Evolutionary conservation across 2,113 vertebrate genomes (phyloP), one percentile per base, ranked within the genome.

Genomic region (Sceloporus tristichus): DNA sequence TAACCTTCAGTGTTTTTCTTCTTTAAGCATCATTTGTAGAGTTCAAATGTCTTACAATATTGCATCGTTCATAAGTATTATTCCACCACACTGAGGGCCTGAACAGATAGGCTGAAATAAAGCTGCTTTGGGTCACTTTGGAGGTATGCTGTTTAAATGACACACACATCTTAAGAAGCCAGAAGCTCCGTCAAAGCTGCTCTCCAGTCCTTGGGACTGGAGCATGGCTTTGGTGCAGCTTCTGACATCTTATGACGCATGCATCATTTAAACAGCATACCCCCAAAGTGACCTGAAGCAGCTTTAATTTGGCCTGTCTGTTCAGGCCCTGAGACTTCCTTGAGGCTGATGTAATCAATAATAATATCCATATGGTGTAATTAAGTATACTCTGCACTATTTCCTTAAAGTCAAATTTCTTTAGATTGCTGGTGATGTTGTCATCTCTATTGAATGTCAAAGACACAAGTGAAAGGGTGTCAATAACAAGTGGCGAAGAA

Each of bases 401-500:
- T 88, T 83, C 59, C 73, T 68, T 77, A 7, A 56, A 66, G 18
- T 6, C 21, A 70, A 7, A 42, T 65, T 77, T 54, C 42, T 76
- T 83, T 77, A 77, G 23, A 53, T 82, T 62, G 56, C 14, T 56
- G 83, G 19, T 70, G 66, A 73, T 54, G 23, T 34, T 66, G 59
- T 87, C 23, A 88, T 77, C 80, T 77, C 53, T n/a, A 53, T 83
- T 59, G 73, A 68, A 66, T 53, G 73, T 38, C 18, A 38, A 40
- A 76, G 19, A n/a, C 29, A 75, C 4, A 74, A 38, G 38, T 27
- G 25, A 66, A 10, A 82, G 54, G 48, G 9, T 74, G 19, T 38
- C 56, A 82, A 76, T 6, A 82, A 56, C 23, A 79, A 23, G 29
- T 38, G 29, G 62, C 42, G 9, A 27, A 40, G 56, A 48, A 34